Evolutionary conservation across 2,113 vertebrate species (phyloP), one percentile per base, ranked within the genome.

Genomic region (Xenus cinereus): DNA sequence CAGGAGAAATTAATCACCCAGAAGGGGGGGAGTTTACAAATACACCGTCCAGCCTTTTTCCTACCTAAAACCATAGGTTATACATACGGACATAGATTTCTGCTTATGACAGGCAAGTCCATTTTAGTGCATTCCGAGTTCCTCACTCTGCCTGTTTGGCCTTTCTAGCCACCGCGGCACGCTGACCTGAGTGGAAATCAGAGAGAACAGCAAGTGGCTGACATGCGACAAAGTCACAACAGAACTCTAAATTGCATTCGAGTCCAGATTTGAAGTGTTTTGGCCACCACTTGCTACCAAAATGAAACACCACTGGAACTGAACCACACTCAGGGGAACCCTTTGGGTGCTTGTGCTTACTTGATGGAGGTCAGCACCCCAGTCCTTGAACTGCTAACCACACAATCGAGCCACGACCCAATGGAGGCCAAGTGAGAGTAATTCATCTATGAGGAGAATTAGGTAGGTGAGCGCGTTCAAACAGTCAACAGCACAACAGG

Each of bases 381-480:
- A 4, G 2, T 26, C 53, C 48, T 48, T 45, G 10, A 80, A 0
- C 26, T 77, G 39, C 20, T 33, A 46, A 41, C 24, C 26, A 56
- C 13, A n/a, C 20, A n/a, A 18, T 9, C 12, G 48, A 75, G 35
- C 33, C 23, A 63, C 20, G 56, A 48, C 12, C 5, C 2, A 1
- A 10, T 9, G 20, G 60, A 78, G 59, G 10, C 18, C 0, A 0
- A 20, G 8, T 39, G 23, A 35, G 18, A 63, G 30, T 32, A 67
- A 57, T 48, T 72, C 32, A 67, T 6, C 9, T 37, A 8, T 68
- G 60, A 24, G 12, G 7, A 80, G 24, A 72, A 51, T 28, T 12
- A 41, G 10, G 12, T 12, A 37, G 10, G 12, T 6, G 11, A 51
- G 20, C 46, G 30, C 32, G 56, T 83, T 41, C 14, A 48, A 87